Percentiles rank a stretch among this genome's conserved stretches.
Evolutionary conservation across 2,797 vertebrate genomes (phyloP).

Genomic region (Pipistrellus pipistrellus): DNA sequence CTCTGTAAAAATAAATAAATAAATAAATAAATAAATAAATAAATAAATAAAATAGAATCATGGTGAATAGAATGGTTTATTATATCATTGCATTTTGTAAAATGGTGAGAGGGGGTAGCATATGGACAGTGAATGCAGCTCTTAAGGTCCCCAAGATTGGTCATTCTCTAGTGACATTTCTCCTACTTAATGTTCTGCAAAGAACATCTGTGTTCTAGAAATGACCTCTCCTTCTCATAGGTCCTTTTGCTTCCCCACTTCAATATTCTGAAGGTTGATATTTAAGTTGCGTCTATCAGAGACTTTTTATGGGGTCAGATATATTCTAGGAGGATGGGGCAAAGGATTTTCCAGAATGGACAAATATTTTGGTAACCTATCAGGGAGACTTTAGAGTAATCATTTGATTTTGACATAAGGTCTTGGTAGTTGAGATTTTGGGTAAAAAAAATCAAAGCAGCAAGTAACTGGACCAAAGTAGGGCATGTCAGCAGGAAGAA

Average conservation of each 20-base stretch:
- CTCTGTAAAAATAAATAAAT: no score
- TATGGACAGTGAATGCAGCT: no score
- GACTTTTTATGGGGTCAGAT: neutral
- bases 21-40: no score
- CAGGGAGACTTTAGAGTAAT: neutral
- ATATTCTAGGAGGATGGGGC: neutral
- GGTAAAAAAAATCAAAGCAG: neutral
- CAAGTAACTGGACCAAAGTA: neutral
- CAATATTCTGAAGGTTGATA: neutral
- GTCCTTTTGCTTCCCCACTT: neutral
- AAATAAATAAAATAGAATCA: no score
- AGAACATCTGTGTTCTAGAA: neutral
- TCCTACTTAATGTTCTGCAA: neutral
- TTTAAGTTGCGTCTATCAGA: neutral
- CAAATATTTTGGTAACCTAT: conserved; percentile 22
- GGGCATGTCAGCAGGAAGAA: neutral
- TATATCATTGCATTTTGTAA: neutral
- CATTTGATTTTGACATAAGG: neutral
- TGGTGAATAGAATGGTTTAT: neutral
- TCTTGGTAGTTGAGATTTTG: neutral
- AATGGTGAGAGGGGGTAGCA: neutral
- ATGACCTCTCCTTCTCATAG: neutral
- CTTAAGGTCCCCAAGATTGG: rapidly evolving
- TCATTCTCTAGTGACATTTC: neutral
- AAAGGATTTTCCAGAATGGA: conserved; percentile 32